These are phyloP conservation scores for Caerostris extrusa DNA, from an alignment of 1,140 invertebrate species.

Conservation along the genomic window DNA sequence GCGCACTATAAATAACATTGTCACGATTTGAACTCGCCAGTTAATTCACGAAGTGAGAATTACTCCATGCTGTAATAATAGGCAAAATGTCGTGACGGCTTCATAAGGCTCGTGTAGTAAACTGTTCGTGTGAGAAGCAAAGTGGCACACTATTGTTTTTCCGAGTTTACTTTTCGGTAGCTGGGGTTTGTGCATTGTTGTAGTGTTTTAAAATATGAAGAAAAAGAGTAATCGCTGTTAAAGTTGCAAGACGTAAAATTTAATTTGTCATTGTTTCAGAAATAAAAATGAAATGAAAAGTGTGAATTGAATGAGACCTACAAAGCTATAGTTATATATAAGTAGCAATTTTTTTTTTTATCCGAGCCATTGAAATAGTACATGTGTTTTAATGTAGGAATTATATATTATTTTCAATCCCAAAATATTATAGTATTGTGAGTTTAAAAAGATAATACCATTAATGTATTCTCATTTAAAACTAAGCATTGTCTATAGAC, in stretches of 20 bases:
- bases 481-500: too few species aligned
- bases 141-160: background rate
- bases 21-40: constrained; percentile 62
- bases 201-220: background rate
- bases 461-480: too few species aligned
- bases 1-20: constrained; percentile 49
- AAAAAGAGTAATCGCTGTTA: background rate
- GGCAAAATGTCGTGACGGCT: constrained; percentile 45
- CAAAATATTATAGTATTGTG: too few species aligned
- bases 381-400: too few species aligned
- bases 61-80: background rate
- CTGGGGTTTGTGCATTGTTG: background rate
- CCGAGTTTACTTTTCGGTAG: too few species aligned
- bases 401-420: too few species aligned
- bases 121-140: background rate
- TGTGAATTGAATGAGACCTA: too few species aligned
- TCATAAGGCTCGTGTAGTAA: constrained; percentile 34
- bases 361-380: too few species aligned
- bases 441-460: too few species aligned
- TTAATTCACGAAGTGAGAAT: constrained; percentile 66
- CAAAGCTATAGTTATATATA: too few species aligned
- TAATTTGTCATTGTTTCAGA: background rate
- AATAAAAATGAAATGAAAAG: background rate
- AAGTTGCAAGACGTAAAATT: background rate
- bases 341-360: too few species aligned